Conservation (phyloP, 1,140 invertebrate genomes). For the Linepithema humile region DNA sequence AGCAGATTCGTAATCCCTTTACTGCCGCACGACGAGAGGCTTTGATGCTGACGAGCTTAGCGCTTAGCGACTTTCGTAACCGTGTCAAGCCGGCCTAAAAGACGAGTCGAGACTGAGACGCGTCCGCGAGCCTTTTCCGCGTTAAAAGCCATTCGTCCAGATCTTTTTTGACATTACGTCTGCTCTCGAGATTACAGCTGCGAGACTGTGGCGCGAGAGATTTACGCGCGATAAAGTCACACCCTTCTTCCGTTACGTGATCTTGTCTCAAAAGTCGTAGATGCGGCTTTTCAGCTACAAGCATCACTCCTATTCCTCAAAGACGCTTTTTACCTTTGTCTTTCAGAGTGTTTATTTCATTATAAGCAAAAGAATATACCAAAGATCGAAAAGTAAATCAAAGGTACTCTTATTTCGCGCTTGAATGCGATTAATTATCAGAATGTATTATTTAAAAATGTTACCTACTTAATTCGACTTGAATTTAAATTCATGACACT, state of each 20-base stretch:
- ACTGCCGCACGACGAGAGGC: conserved; percentile 61
- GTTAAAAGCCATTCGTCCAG: conserved; percentile 51
- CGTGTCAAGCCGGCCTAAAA: conserved; percentile 68
- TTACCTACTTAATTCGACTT: no score
- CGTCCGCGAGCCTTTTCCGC: conserved; percentile 48
- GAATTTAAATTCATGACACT: no score
- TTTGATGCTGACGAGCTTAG: conserved; percentile 72
- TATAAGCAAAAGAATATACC: background rate
- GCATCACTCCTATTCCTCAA: background rate
- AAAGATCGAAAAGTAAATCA: background rate
- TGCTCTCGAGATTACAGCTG: conserved; percentile 41
- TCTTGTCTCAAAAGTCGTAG: background rate
- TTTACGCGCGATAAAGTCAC: conserved; percentile 4
- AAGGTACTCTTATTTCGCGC: background rate
- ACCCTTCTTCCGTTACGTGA: background rate
- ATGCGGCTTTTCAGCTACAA: conserved; percentile 14
- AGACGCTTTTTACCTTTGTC: background rate
- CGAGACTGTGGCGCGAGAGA: background rate
- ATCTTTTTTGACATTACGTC: conserved; percentile 51
- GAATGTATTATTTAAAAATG: background rate
- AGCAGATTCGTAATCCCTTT: conserved; percentile 69
- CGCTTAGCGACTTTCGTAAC: conserved; percentile 68
- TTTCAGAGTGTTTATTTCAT: background rate
- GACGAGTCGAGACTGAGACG: conserved; percentile 50
- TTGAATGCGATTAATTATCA: background rate